These are phyloP conservation scores for Apodemus agrarius DNA, from an alignment of 2,797 vertebrate genomes.

Conservation along the genomic window DNA sequence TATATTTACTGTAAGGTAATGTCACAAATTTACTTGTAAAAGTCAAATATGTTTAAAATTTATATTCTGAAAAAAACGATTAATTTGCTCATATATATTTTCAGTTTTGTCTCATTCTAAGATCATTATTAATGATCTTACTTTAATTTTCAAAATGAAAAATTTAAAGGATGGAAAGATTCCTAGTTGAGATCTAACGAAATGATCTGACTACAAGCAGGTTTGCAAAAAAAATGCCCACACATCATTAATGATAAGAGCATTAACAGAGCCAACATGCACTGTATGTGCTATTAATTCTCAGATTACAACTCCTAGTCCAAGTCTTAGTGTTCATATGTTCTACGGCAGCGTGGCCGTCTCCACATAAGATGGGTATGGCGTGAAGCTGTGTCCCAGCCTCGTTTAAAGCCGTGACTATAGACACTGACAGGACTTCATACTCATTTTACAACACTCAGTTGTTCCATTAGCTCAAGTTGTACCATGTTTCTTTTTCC, in stretches of 20 bases:
- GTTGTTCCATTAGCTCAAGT: constrained; percentile 67
- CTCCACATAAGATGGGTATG: constrained; percentile 41
- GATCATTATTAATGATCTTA: constrained; percentile 29
- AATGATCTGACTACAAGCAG: constrained; percentile 52
- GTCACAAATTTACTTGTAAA: constrained; percentile 15
- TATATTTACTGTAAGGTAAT: constrained; percentile 41
- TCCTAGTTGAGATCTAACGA: constrained; percentile 45
- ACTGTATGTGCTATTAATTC: constrained; percentile 67
- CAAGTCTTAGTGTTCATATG: constrained; percentile 61
- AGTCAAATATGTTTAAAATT: not conserved
- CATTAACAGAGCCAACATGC: constrained; percentile 46
- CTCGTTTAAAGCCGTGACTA: constrained; percentile 59
- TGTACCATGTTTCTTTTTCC: constrained; percentile 65
- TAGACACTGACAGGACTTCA: constrained; percentile 52
- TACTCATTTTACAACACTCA: constrained; percentile 57
- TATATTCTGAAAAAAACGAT: not conserved
- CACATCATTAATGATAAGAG: constrained; percentile 58
- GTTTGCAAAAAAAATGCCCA: constrained; percentile 65
- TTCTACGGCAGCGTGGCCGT: constrained; percentile 43
- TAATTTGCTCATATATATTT: constrained; percentile 59
- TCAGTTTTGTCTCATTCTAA: constrained; percentile 46
- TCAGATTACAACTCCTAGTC: constrained; percentile 76
- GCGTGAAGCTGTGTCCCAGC: constrained; percentile 49
- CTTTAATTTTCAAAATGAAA: not conserved
- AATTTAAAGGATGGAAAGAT: constrained; percentile 29